Percentiles rank a stretch among this genome's conserved stretches.
These are phyloP conservation scores for Tetramorium simillimum DNA, from an alignment of 1,140 invertebrate species.

Conservation along the genomic window DNA sequence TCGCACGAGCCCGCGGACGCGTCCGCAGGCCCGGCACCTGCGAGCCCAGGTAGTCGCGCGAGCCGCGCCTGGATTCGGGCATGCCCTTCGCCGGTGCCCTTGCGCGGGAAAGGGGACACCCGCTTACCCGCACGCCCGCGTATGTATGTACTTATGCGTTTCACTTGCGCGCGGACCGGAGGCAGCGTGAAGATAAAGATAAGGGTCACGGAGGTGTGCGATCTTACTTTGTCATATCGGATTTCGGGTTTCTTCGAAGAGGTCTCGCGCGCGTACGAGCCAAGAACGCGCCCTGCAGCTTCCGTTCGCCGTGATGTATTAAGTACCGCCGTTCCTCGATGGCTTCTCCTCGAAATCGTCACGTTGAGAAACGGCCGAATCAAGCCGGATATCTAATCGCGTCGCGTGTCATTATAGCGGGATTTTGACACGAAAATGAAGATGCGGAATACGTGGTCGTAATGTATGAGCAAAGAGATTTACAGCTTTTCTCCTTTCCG, in stretches of 20 bases:
- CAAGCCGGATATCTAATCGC: background rate
- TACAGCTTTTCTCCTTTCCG: background rate
- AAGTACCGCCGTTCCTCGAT: too few relatives aligned
- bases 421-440: background rate
- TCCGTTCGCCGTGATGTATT: background rate
- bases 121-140: background rate
- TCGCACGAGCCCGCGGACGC: constrained; percentile 71
- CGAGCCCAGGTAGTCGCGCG: constrained; percentile 56
- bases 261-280: background rate
- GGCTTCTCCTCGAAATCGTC: background rate
- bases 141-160: background rate
- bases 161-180: background rate
- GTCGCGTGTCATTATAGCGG: background rate
- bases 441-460: background rate
- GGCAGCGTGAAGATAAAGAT: constrained; percentile 11
- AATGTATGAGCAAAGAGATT: background rate
- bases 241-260: constrained; percentile 29
- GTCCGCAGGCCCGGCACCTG: constrained; percentile 63
- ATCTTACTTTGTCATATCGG: constrained; percentile 52
- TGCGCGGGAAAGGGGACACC: constrained; percentile 7
- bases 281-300: background rate
- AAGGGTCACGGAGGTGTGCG: constrained; percentile 13
- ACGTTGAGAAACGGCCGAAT: background rate
- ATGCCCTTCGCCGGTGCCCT: constrained; percentile 17
- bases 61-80: background rate